Evolutionary conservation across 2,888 invertebrate species (phyloP).

Genomic region (Formica aserva): DNA sequence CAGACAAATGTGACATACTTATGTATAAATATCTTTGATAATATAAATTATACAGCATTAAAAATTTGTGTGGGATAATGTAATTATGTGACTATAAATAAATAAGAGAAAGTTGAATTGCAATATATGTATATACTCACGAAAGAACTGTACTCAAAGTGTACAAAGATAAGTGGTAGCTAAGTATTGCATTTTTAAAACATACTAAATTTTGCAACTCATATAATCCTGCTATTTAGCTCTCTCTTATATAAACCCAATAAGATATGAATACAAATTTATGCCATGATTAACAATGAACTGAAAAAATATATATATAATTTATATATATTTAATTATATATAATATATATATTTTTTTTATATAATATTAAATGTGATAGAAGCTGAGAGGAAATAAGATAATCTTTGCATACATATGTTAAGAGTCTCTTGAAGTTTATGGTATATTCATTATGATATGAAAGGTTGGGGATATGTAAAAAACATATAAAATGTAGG

Average conservation of each 20-base stretch:
- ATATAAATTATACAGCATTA: conserved; percentile 63
- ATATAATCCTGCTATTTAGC: conserved; percentile 50
- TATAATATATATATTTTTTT: conserved; percentile 46
- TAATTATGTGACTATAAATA: conserved; percentile 64
- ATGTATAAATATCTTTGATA: conserved; percentile 64
- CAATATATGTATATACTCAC: neutral
- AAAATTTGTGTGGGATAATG: conserved; percentile 48
- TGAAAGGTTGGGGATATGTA: conserved; percentile 57
- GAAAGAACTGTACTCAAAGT: conserved; percentile 19
- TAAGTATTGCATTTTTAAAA: conserved; percentile 14
- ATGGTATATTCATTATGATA: conserved; percentile 52
- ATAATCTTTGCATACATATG: conserved; percentile 18
- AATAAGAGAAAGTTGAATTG: conserved; percentile 67
- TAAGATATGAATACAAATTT: conserved; percentile 60
- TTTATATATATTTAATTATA: conserved; percentile 46
- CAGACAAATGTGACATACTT: conserved; percentile 56
- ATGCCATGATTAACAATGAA: conserved; percentile 55
- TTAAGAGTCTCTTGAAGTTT: conserved; percentile 38
- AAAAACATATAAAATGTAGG: conserved; percentile 69
- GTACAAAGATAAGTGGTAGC: conserved; percentile 39
- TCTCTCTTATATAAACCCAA: conserved; percentile 50
- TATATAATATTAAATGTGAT: conserved; percentile 21
- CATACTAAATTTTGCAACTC: neutral
- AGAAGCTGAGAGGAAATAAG: conserved; percentile 6
- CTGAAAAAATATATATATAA: conserved; percentile 48